phyloP scores from a whole-genome alignment of 2,113 vertebrate species.

The Dascyllus trimaculatus region DNA sequence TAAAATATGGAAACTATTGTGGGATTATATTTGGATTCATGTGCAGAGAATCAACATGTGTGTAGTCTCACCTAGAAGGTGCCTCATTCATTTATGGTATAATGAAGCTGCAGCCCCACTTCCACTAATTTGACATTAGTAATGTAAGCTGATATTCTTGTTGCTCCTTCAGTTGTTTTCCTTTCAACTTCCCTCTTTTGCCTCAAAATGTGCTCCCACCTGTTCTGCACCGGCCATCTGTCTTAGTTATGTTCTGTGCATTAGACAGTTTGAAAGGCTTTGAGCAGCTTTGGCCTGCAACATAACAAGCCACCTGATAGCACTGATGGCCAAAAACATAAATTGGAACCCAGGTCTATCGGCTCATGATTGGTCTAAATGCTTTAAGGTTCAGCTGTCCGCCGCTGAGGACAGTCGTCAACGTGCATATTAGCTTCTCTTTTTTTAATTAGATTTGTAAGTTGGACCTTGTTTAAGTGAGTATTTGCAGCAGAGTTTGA shows the following conservation, averaged over 20 bases:
- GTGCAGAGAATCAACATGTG: background rate
- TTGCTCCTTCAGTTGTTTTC: slow-evolving; percentile 34
- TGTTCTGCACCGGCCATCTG: slow-evolving; percentile 76
- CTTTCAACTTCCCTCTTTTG: slow-evolving; percentile 39
- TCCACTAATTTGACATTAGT: slow-evolving; percentile 26
- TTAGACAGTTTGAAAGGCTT: slow-evolving; percentile 57
- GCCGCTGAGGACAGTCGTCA: background rate
- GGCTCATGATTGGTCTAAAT: background rate
- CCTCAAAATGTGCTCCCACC: slow-evolving; percentile 68
- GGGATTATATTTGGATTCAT: slow-evolving; percentile 11
- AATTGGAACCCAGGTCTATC: slow-evolving; percentile 18
- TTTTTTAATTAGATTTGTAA: background rate
- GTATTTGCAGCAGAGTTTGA: background rate
- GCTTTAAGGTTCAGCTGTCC: background rate
- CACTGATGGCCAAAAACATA: slow-evolving; percentile 46
- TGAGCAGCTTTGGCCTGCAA: slow-evolving; percentile 48
- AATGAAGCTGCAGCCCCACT: background rate
- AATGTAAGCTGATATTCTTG: slow-evolving; percentile 59
- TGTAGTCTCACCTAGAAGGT: background rate
- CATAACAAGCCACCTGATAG: slow-evolving; percentile 65
- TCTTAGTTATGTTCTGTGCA: slow-evolving; percentile 58
- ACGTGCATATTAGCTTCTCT: background rate
- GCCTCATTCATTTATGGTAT: slow-evolving; percentile 10
- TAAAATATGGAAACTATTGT: background rate
- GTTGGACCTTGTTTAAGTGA: background rate